Percentiles rank a stretch among this genome's conserved stretches.
Evolutionary conservation across 2,113 vertebrate species (phyloP).

Genomic region (Hippocampus mohnikei): DNA sequence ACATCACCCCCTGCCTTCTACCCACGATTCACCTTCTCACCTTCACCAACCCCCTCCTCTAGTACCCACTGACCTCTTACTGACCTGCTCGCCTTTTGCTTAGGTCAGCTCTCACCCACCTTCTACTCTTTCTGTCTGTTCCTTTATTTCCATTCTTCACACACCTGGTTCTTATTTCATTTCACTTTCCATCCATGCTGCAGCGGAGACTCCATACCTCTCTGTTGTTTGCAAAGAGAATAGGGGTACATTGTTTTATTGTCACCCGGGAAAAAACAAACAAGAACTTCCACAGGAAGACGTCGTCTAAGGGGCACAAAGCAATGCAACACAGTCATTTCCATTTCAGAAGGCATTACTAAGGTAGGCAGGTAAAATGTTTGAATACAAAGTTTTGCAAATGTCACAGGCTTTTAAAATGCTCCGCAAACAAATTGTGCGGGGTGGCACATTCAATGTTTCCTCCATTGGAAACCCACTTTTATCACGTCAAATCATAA

Average conservation of each 20-base stretch:
- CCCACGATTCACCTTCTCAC: slow-evolving; percentile 51
- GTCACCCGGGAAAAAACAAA: slow-evolving; percentile 18
- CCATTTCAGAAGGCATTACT: neutral
- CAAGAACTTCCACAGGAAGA: slow-evolving; percentile 5
- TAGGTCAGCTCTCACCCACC: slow-evolving; percentile 40
- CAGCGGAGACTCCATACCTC: slow-evolving; percentile 24
- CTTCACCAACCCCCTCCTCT: slow-evolving; percentile 38
- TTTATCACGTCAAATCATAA: neutral
- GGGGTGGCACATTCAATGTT: neutral
- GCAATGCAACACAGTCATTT: neutral
- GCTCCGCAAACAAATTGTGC: neutral
- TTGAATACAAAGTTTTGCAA: neutral
- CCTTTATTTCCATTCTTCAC: slow-evolving; percentile 31
- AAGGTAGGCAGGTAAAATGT: neutral
- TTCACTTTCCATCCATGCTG: slow-evolving; percentile 58
- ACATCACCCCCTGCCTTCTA: slow-evolving; percentile 10
- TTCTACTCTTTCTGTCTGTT: slow-evolving; percentile 22
- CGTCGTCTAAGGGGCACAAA: slow-evolving; percentile 7
- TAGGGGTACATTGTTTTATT: slow-evolving; percentile 13
- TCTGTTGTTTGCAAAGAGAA: slow-evolving; percentile 10
- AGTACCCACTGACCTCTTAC: slow-evolving; percentile 39
- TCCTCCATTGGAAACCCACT: too few species aligned
- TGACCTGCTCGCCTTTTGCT: slow-evolving; percentile 56
- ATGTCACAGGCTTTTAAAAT: neutral
- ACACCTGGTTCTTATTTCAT: slow-evolving; percentile 69